A percentile compares a stretch with the other conserved stretches of the same genome.
Evolutionary conservation across 2,888 invertebrate genomes (phyloP).

Genomic region (Synanthedon vespiformis): DNA sequence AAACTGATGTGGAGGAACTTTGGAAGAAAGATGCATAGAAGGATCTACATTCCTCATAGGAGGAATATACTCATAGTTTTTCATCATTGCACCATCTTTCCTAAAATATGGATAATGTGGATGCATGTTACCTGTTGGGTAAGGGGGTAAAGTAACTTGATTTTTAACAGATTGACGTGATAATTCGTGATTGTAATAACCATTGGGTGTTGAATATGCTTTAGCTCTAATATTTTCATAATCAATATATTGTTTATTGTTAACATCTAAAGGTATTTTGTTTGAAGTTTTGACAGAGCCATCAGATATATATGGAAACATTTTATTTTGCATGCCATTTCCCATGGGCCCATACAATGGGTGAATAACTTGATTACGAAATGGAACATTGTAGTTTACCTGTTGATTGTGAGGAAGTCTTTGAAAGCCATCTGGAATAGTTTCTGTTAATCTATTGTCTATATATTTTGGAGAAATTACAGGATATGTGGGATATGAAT

Average conservation of each 20-base stretch:
- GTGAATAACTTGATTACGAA: slow-evolving; percentile 45
- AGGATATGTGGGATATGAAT: slow-evolving; percentile 43
- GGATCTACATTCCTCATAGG: slow-evolving; percentile 43
- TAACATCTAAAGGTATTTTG: slow-evolving; percentile 45
- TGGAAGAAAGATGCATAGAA: slow-evolving; percentile 16
- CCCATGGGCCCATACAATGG: slow-evolving; percentile 41
- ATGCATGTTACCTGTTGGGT: slow-evolving; percentile 38
- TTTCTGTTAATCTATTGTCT: slow-evolving; percentile 43
- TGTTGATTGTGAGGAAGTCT: slow-evolving; percentile 34
- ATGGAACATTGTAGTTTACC: slow-evolving; percentile 35
- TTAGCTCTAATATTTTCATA: slow-evolving; percentile 42
- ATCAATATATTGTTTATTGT: slow-evolving; percentile 42
- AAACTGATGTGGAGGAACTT: slow-evolving; percentile 42
- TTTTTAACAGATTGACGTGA: slow-evolving; percentile 36
- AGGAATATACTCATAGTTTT: slow-evolving; percentile 41
- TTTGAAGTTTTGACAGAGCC: slow-evolving; percentile 32
- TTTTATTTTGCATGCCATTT: slow-evolving; percentile 43
- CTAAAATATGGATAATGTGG: slow-evolving; percentile 42
- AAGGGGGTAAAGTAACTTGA: slow-evolving; percentile 39
- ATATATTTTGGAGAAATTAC: slow-evolving; percentile 45
- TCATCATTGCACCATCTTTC: slow-evolving; percentile 37
- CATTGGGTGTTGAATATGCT: slow-evolving; percentile 35
- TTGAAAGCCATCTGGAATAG: slow-evolving; percentile 46
- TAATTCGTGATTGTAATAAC: slow-evolving; percentile 44
- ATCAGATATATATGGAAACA: slow-evolving; percentile 41